phyloP scores from a whole-genome alignment of 2,888 invertebrate species.

The Urechis unicinctus region DNA sequence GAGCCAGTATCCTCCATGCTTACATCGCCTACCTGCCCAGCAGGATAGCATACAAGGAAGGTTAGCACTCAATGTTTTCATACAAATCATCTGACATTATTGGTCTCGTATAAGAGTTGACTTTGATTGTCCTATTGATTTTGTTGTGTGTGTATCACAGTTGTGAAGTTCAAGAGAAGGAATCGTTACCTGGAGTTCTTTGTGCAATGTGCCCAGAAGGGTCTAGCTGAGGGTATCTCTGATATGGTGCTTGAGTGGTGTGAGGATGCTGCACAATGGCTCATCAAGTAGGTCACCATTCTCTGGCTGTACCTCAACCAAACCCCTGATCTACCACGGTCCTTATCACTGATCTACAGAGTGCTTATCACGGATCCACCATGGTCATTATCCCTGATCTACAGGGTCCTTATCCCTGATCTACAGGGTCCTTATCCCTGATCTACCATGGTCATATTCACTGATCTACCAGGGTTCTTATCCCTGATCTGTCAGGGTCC shows the following conservation, averaged over 20 bases:
- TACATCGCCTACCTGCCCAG: conserved; percentile 47
- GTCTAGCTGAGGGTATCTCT: conserved; percentile 40
- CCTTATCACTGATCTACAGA: too few relatives aligned
- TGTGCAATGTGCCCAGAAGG: conserved; percentile 45
- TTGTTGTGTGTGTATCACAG: conserved; percentile 22
- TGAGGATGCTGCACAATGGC: conserved; percentile 37
- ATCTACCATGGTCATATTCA: too few relatives aligned
- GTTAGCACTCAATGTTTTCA: conserved; percentile 23
- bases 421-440: too few relatives aligned
- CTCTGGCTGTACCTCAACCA: neutral
- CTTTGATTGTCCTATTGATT: neutral
- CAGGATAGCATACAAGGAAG: conserved; percentile 45
- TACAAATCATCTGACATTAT: neutral
- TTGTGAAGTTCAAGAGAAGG: conserved; percentile 43
- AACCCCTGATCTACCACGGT: too few relatives aligned
- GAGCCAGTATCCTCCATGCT: conserved; percentile 46
- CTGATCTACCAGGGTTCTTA: too few relatives aligned
- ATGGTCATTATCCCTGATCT: too few relatives aligned
- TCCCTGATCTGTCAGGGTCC: too few relatives aligned
- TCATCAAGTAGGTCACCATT: conserved; percentile 29
- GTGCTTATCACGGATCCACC: too few relatives aligned
- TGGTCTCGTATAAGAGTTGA: neutral
- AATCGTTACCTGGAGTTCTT: conserved; percentile 45
- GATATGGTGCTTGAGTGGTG: conserved; percentile 42
- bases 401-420: too few relatives aligned